These are phyloP conservation scores for Cavia aperea DNA, from an alignment of 2,113 vertebrate species.

Conservation along the genomic window DNA sequence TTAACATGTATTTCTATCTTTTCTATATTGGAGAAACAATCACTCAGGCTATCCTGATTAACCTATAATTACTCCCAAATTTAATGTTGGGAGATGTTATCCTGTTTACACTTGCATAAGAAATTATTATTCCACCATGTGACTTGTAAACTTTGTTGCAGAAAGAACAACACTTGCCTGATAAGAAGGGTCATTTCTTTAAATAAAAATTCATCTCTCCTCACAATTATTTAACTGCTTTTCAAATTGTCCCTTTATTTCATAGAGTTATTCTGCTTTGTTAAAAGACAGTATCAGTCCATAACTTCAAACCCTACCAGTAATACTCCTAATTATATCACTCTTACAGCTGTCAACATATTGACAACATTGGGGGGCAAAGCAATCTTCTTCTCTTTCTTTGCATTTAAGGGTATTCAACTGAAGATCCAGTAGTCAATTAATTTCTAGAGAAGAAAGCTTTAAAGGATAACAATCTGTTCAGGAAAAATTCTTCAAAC, in stretches of 20 bases:
- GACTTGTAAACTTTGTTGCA: background rate
- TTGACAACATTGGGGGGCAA: background rate
- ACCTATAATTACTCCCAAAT: background rate
- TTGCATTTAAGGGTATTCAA: background rate
- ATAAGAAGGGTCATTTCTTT: background rate
- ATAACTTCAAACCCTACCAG: background rate
- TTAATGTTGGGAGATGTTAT: background rate
- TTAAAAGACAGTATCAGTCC: background rate
- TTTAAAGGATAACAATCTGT: background rate
- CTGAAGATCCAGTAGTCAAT: background rate
- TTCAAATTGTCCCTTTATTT: background rate
- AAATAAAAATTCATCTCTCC: background rate
- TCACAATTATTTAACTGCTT: background rate
- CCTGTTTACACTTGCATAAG: background rate
- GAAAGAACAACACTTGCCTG: background rate
- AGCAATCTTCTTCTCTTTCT: background rate
- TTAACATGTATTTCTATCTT: too few species aligned
- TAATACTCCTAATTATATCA: background rate
- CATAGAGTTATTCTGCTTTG: background rate
- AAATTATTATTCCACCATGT: background rate
- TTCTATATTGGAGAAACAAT: too few species aligned
- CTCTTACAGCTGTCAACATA: background rate
- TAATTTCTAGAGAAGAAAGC: background rate
- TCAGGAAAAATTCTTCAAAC: background rate
- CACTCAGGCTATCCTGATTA: background rate